These are phyloP conservation scores for Salvelinus namaycush DNA, from an alignment of 2,113 vertebrate species.

Conservation along the genomic window DNA sequence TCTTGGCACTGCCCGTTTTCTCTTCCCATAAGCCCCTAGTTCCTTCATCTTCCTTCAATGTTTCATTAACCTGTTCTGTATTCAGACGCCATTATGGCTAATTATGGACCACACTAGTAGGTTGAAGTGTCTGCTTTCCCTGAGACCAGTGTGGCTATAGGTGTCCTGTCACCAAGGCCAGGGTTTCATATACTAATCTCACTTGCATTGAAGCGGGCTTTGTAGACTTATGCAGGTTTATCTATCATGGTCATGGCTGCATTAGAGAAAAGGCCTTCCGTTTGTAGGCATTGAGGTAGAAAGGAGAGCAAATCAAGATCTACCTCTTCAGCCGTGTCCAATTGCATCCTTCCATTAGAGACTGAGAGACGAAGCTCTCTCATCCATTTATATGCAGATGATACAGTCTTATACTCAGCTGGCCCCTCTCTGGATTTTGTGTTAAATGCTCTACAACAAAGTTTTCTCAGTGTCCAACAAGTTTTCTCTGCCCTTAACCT, in stretches of 20 bases:
- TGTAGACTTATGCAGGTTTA: conserved; percentile 65
- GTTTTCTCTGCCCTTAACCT: too few species aligned
- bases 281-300: conserved; percentile 56
- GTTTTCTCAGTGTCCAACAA: too few species aligned
- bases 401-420: too few species aligned
- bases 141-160: conserved; percentile 62
- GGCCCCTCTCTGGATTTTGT: too few species aligned
- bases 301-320: conserved; percentile 70
- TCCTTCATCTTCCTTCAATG: conserved; percentile 66
- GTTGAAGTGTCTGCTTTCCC: conserved; percentile 49
- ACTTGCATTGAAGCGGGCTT: conserved; percentile 66
- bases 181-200: conserved; percentile 68
- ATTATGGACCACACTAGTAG: conserved; percentile 74
- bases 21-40: conserved; percentile 73
- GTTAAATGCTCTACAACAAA: too few species aligned
- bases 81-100: conserved; percentile 78
- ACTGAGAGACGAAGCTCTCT: conserved; percentile 6
- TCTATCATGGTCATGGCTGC: conserved; percentile 64
- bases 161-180: conserved; percentile 62
- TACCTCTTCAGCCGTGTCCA: conserved; percentile 60
- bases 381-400: too few species aligned
- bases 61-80: conserved; percentile 76
- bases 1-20: conserved; percentile 76
- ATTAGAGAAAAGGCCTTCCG: conserved; percentile 64
- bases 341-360: conserved; percentile 52